These are phyloP conservation scores for Pseudoips prasinana DNA, from an alignment of 2,888 invertebrate genomes.

Conservation along the genomic window DNA sequence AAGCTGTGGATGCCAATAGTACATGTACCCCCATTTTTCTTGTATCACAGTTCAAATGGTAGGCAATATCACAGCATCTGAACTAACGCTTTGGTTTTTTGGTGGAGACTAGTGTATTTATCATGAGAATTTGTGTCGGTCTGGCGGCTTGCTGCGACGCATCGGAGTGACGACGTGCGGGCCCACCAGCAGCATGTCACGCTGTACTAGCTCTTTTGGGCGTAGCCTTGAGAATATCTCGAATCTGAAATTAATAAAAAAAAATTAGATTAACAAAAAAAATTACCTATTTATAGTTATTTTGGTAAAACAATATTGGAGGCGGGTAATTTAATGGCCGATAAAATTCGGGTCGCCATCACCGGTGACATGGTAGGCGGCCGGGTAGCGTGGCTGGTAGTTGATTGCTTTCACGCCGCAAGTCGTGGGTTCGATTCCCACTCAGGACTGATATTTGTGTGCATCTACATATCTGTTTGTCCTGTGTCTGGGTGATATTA, in stretches of 20 bases:
- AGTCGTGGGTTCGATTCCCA: no score
- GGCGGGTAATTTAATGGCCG: no score
- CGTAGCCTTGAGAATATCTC: conserved; percentile 27
- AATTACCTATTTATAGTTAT: no score
- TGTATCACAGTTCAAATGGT: conserved; percentile 26
- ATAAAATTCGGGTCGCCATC: no score
- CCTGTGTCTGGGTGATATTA: no score
- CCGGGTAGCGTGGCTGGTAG: no score
- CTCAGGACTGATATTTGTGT: no score
- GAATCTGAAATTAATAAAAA: conserved; percentile 47
- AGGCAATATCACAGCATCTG: conserved; percentile 34
- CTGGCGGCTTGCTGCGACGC: conserved; percentile 71
- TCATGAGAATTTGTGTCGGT: conserved; percentile 44
- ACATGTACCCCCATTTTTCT: conserved; percentile 87
- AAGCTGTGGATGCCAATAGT: conserved; percentile 88
- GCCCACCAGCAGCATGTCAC: conserved; percentile 63
- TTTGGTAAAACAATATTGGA: no score
- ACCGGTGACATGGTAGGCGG: no score
- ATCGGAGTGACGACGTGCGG: conserved; percentile 46
- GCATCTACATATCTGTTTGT: no score
- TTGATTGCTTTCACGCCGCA: no score
- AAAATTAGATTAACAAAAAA: background rate
- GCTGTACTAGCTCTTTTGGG: conserved; percentile 44
- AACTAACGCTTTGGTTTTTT: conserved; percentile 43
- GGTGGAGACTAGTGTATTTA: conserved; percentile 43